Conservation (phyloP, 1,140 invertebrate genomes). For the Cardiocondyla obscurior region DNA sequence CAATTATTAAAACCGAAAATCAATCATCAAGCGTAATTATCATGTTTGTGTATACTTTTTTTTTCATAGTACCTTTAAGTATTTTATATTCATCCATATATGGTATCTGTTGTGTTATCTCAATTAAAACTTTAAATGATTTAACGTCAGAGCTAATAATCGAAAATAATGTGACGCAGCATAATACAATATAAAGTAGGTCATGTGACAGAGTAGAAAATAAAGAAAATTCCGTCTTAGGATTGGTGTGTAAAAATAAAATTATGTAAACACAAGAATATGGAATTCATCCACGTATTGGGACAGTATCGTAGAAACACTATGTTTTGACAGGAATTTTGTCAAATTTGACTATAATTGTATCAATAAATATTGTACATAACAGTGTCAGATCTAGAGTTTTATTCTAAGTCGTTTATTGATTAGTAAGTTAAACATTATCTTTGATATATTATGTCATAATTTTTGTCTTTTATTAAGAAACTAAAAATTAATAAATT, state of each 20-base stretch:
- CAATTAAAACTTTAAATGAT: constrained; percentile 54
- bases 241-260: constrained; percentile 63
- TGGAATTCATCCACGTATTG: constrained; percentile 55
- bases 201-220: constrained; percentile 60
- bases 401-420: constrained; percentile 65
- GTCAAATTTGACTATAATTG: constrained; percentile 68
- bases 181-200: constrained; percentile 65
- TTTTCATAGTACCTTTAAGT: constrained; percentile 49
- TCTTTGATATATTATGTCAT: constrained; percentile 46
- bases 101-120: constrained; percentile 53
- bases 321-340: constrained; percentile 67
- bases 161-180: constrained; percentile 58
- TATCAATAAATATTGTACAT: constrained; percentile 71
- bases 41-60: constrained; percentile 54
- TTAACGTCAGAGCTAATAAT: constrained; percentile 55
- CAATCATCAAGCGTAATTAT: constrained; percentile 61
- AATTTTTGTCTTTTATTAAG: constrained; percentile 5
- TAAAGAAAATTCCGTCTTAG: constrained; percentile 69
- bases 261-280: constrained; percentile 61
- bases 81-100: constrained; percentile 61
- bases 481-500: constrained; percentile 28
- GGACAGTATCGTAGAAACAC: constrained; percentile 54
- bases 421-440: constrained; percentile 40
- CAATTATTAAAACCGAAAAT: constrained; percentile 56
- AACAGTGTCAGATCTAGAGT: constrained; percentile 65